Evolutionary conservation across 2,888 invertebrate genomes (phyloP).

Genomic region (Biston betularia): DNA sequence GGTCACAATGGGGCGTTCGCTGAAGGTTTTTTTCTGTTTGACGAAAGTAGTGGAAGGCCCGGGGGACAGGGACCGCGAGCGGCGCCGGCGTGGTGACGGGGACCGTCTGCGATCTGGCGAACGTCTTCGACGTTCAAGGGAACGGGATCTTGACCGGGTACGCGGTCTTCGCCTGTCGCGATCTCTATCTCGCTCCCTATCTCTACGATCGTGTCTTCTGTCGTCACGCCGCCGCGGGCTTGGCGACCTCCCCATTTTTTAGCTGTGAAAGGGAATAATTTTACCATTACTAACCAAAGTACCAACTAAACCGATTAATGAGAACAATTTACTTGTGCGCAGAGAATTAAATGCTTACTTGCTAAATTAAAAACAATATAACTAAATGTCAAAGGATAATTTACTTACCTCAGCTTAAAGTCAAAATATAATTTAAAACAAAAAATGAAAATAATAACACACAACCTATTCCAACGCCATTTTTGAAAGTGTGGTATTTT

Average conservation of each 20-base stretch:
- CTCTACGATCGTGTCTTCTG: constrained; percentile 64
- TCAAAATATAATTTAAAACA: constrained; percentile 72
- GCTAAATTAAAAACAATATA: background rate
- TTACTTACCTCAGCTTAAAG: constrained; percentile 70
- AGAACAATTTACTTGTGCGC: background rate
- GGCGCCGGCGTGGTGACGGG: constrained; percentile 64
- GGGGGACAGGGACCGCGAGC: constrained; percentile 72
- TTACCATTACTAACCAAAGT: background rate
- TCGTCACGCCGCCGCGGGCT: constrained; percentile 82
- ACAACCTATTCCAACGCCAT: constrained; percentile 79
- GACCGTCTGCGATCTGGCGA: constrained; percentile 74
- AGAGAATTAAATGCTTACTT: background rate
- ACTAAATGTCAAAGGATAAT: background rate
- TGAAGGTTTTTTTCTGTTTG: constrained; percentile 73
- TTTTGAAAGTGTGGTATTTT: constrained; percentile 63
- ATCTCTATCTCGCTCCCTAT: constrained; percentile 74
- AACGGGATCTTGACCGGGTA: constrained; percentile 76
- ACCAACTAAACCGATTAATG: too few species aligned
- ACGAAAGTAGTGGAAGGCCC: constrained; percentile 73
- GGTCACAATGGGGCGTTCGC: constrained; percentile 88
- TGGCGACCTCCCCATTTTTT: constrained; percentile 81
- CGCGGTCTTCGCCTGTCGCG: constrained; percentile 75
- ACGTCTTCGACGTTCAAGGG: constrained; percentile 74
- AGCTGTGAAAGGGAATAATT: constrained; percentile 34
- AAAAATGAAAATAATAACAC: constrained; percentile 72